Evolutionary conservation across 1,140 invertebrate genomes (phyloP).

Genomic region (Drosophila nigrodunni): DNA sequence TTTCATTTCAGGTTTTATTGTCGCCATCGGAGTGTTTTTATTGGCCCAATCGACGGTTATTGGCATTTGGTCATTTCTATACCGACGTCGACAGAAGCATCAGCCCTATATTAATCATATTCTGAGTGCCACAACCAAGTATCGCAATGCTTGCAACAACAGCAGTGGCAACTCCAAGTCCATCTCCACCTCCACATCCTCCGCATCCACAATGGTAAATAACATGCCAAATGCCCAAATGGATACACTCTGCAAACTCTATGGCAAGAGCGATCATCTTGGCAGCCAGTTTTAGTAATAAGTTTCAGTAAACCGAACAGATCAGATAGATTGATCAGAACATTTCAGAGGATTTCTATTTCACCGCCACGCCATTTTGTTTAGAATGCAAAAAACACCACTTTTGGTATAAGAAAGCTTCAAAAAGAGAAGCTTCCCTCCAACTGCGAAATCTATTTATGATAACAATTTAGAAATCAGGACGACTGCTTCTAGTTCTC

Average conservation of each 20-base stretch:
- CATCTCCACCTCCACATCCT: not conserved
- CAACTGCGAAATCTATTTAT: not conserved
- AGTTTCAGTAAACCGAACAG: not conserved
- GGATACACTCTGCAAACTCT: slow-evolving; percentile 89
- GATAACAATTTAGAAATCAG: slow-evolving; percentile 50
- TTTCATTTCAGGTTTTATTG: slow-evolving; percentile 87
- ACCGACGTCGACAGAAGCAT: slow-evolving; percentile 88
- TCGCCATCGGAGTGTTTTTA: slow-evolving; percentile 92
- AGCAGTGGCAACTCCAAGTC: slow-evolving; percentile 14
- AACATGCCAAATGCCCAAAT: slow-evolving; percentile 16
- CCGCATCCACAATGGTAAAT: slow-evolving; percentile 5
- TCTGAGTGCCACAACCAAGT: slow-evolving; percentile 39
- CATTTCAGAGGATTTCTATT: slow-evolving; percentile 13
- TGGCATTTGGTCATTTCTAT: slow-evolving; percentile 93
- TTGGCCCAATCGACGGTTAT: slow-evolving; percentile 92
- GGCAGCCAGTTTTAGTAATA: slow-evolving; percentile 90
- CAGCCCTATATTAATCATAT: slow-evolving; percentile 65
- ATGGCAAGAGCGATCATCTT: slow-evolving; percentile 90
- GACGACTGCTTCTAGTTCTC: slow-evolving; percentile 51
- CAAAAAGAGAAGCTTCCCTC: not conserved
- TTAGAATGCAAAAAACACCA: not conserved
- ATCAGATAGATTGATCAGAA: slow-evolving; percentile 25
- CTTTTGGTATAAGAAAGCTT: no score
- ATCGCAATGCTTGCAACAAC: not conserved
- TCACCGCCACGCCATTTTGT: slow-evolving; percentile 24